Evolutionary conservation across 1,140 invertebrate species (phyloP).

Genomic region (Drosophila carrolli): DNA sequence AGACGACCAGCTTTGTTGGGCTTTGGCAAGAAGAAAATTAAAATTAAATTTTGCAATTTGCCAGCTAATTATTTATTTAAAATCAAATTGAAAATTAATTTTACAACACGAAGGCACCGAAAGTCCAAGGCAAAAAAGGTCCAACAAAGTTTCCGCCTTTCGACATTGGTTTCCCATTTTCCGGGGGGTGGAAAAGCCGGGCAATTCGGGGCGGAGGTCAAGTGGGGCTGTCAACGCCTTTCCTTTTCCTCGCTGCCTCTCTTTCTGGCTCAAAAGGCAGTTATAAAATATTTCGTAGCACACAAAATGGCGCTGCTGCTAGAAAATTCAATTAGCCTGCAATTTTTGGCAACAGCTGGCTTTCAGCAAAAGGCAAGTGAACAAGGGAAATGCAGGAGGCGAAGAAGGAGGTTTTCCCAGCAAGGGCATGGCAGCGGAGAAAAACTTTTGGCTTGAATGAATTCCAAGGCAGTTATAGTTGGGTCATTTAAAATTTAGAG

Average conservation of each 20-base stretch:
- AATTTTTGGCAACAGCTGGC: constrained; percentile 78
- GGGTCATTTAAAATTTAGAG: constrained; percentile 49
- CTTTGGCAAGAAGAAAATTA: constrained; percentile 67
- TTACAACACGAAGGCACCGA: constrained; percentile 71
- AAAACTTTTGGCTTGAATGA: constrained; percentile 34
- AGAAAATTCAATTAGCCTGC: constrained; percentile 77
- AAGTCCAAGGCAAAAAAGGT: constrained; percentile 38
- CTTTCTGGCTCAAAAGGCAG: constrained; percentile 52
- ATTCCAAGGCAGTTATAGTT: constrained; percentile 40
- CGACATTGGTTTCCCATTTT: constrained; percentile 50
- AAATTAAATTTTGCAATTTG: constrained; percentile 84
- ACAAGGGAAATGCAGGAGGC: constrained; percentile 10
- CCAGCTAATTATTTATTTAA: constrained; percentile 84
- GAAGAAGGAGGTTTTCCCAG: neutral
- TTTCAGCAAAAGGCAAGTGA: constrained; percentile 58
- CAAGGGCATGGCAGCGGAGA: neutral
- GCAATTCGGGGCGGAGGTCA: constrained; percentile 51
- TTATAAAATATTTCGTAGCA: constrained; percentile 79
- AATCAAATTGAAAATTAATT: constrained; percentile 84
- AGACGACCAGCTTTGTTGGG: constrained; percentile 6
- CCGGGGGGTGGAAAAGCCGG: constrained; percentile 4
- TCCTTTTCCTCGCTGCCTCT: constrained; percentile 18
- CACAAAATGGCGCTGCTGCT: constrained; percentile 79
- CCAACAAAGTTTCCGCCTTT: constrained; percentile 48
- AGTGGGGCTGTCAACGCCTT: constrained; percentile 76